phyloP scores from a whole-genome alignment of 1,140 invertebrate species.

The Papilio machaon region DNA sequence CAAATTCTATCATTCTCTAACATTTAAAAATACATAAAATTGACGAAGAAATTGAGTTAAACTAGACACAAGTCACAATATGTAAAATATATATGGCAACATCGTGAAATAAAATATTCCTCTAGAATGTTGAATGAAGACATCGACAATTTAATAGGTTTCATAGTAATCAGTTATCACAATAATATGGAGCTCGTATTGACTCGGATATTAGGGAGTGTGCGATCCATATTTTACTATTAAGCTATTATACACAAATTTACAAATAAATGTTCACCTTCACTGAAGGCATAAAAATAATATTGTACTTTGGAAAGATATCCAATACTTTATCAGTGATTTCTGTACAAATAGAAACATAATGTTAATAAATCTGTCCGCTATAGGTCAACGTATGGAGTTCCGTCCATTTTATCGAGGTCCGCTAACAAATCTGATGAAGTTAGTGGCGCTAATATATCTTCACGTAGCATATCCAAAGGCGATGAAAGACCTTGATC shows the following conservation, averaged over 20 bases:
- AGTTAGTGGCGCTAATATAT: constrained; percentile 67
- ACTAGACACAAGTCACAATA: not conserved
- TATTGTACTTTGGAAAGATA: constrained; percentile 72
- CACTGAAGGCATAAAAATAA: constrained; percentile 75
- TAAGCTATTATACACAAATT: constrained; percentile 53
- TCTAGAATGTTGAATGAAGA: constrained; percentile 41
- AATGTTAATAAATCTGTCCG: constrained; percentile 50
- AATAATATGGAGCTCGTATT: constrained; percentile 70
- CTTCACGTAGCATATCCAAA: constrained; percentile 71
- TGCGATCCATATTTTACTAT: constrained; percentile 59
- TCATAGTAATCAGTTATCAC: constrained; percentile 68
- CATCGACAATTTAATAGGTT: constrained; percentile 44
- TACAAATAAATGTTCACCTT: constrained; percentile 63
- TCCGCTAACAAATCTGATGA: constrained; percentile 69
- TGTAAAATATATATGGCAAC: constrained; percentile 6
- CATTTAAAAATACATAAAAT: constrained; percentile 13
- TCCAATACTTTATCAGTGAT: constrained; percentile 55
- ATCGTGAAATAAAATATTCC: not conserved
- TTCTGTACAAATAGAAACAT: constrained; percentile 64
- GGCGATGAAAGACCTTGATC: constrained; percentile 67
- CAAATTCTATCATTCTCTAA: not conserved
- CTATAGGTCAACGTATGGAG: constrained; percentile 77
- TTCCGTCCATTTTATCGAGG: constrained; percentile 72
- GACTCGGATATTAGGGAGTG: constrained; percentile 73
- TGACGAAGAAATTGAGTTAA: not conserved